phyloP scores from a whole-genome alignment of 1,140 invertebrate species.

The Brachionus calyciflorus region DNA sequence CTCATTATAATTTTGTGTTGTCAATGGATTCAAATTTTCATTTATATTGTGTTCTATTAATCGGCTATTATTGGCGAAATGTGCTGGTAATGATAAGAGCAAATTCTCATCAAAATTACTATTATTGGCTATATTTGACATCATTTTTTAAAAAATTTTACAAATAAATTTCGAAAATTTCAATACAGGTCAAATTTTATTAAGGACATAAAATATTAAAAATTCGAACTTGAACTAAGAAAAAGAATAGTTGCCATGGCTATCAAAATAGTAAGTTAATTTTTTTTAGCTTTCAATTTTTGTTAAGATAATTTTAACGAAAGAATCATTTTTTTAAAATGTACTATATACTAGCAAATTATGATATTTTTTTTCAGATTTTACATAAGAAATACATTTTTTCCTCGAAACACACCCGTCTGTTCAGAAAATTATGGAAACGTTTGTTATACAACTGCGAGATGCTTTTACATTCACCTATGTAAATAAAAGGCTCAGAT shows the following conservation, averaged over 20 bases:
- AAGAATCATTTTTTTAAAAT: too few relatives aligned
- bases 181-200: background rate
- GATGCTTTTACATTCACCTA: too few relatives aligned
- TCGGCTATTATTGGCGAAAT: background rate
- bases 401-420: too few relatives aligned
- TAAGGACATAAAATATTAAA: background rate
- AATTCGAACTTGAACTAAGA: constrained; percentile 9
- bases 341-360: too few relatives aligned
- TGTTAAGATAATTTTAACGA: constrained; percentile 30
- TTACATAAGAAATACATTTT: constrained; percentile 5
- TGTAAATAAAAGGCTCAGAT: too few relatives aligned
- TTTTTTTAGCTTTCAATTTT: background rate
- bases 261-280: background rate
- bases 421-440: too few relatives aligned
- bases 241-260: constrained; percentile 25
- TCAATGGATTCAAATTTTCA: constrained; percentile 26
- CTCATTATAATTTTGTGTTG: constrained; percentile 30
- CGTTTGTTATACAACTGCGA: too few relatives aligned
- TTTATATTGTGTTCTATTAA: constrained; percentile 12
- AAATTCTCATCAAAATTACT: constrained; percentile 42
- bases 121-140: constrained; percentile 12
- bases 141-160: constrained; percentile 12
- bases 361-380: too few relatives aligned
- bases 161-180: background rate
- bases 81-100: constrained; percentile 10